Evolutionary conservation across 2,888 invertebrate genomes (phyloP).

Genomic region (Pilophorus perplexus): DNA sequence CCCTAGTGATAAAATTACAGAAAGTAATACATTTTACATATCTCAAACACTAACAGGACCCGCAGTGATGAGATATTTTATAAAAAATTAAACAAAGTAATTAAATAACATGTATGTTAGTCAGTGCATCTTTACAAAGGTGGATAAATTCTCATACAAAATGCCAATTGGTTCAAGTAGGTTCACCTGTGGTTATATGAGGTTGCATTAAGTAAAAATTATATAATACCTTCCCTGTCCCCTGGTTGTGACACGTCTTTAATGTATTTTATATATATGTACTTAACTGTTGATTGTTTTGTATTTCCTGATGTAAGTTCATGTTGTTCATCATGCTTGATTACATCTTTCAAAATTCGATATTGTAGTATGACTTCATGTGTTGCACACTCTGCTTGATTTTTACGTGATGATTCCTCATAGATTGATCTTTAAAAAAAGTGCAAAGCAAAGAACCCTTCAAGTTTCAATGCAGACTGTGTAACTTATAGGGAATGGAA

Average conservation of each 20-base stretch:
- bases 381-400: slow-evolving; percentile 45
- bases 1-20: slow-evolving; percentile 35
- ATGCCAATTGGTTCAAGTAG: slow-evolving; percentile 22
- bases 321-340: slow-evolving; percentile 46
- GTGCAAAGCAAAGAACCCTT: too few relatives aligned
- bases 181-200: slow-evolving; percentile 29
- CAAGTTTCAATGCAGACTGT: slow-evolving; percentile 9
- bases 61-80: slow-evolving; percentile 36
- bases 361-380: slow-evolving; percentile 39
- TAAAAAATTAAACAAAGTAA: slow-evolving; percentile 26
- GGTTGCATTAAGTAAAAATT: slow-evolving; percentile 31
- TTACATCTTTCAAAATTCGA: slow-evolving; percentile 36
- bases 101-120: too few relatives aligned
- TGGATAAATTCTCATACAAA: slow-evolving; percentile 30
- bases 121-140: slow-evolving; percentile 15
- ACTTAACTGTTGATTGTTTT: slow-evolving; percentile 48
- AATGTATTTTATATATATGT: slow-evolving; percentile 47
- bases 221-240: slow-evolving; percentile 39
- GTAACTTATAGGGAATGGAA: slow-evolving; percentile 12
- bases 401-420: slow-evolving; percentile 5
- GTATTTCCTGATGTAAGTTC: slow-evolving; percentile 46
- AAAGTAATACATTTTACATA: slow-evolving; percentile 43
- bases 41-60: slow-evolving; percentile 42
- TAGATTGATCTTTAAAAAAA: too few relatives aligned
- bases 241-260: slow-evolving; percentile 47